These are phyloP conservation scores for Tachina grossa DNA, from an alignment of 2,888 invertebrate genomes.

Conservation along the genomic window DNA sequence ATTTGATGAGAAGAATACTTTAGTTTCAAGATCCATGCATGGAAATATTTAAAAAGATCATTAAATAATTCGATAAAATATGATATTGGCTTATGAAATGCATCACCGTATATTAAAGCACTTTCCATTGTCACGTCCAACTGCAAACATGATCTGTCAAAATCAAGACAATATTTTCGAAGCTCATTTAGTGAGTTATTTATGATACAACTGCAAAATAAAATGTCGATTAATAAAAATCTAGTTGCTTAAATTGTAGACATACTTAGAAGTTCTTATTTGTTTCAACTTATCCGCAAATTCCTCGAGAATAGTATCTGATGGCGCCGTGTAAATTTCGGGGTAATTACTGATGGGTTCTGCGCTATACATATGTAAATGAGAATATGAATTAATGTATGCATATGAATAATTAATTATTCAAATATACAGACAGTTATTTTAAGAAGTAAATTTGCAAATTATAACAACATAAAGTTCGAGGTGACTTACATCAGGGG, in stretches of 20 bases:
- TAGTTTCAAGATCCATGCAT: constrained; percentile 75
- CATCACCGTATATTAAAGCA: constrained; percentile 77
- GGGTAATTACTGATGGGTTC: constrained; percentile 76
- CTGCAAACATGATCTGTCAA: constrained; percentile 73
- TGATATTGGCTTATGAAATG: constrained; percentile 75
- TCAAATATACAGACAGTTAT: too few relatives aligned
- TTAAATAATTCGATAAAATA: constrained; percentile 75
- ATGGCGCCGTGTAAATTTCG: constrained; percentile 77
- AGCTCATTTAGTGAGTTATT: constrained; percentile 70
- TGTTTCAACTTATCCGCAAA: constrained; percentile 76
- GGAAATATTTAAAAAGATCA: constrained; percentile 78
- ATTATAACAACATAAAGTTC: too few relatives aligned
- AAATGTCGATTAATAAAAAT: background rate
- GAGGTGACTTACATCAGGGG: too few relatives aligned
- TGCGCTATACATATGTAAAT: constrained; percentile 73
- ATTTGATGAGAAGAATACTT: constrained; percentile 76
- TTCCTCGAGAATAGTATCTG: constrained; percentile 77
- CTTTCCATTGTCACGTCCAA: constrained; percentile 74
- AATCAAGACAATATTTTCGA: constrained; percentile 72
- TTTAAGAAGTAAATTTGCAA: too few relatives aligned
- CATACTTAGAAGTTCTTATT: constrained; percentile 76
- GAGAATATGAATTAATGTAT: constrained; percentile 3
- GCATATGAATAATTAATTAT: too few relatives aligned
- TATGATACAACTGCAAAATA: constrained; percentile 69
- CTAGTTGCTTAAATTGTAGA: background rate